Evolutionary conservation across 1,140 invertebrate species (phyloP).

Genomic region (Parapsyche elsis): DNA sequence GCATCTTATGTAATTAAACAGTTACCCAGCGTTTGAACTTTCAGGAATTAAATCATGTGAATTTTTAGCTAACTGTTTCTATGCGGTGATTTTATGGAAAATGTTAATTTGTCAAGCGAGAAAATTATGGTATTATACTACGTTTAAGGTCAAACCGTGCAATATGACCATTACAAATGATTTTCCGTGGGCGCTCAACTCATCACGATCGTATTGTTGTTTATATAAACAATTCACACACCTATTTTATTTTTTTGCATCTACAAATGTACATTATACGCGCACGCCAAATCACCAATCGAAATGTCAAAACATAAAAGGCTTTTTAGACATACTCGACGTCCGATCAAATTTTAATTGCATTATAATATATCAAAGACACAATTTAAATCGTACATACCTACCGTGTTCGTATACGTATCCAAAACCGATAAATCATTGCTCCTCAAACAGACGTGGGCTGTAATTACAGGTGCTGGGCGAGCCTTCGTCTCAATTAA

Average conservation of each 20-base stretch:
- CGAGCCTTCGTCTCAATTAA: conserved; percentile 29
- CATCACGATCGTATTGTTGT: conserved; percentile 25
- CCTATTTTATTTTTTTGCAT: background rate
- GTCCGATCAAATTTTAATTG: background rate
- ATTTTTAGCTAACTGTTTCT: no score
- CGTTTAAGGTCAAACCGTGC: background rate
- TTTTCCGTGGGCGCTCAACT: background rate
- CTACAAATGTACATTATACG: background rate
- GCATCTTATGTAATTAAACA: no score
- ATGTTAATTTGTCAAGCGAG: no score
- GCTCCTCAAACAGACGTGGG: background rate
- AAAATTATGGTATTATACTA: background rate
- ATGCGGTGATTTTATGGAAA: no score
- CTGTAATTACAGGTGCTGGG: conserved; percentile 11
- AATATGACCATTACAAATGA: background rate
- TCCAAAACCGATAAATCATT: conserved; percentile 9
- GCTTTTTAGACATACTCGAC: background rate
- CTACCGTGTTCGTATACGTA: no score
- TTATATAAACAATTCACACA: conserved; percentile 18
- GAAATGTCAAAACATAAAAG: no score
- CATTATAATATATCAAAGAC: background rate
- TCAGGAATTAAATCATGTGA: no score
- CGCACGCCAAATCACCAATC: background rate
- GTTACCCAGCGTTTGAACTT: no score
- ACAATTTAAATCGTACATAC: background rate